Evolutionary conservation across 2,888 invertebrate species (phyloP).

Genomic region (Dasysyrphus albostriatus): DNA sequence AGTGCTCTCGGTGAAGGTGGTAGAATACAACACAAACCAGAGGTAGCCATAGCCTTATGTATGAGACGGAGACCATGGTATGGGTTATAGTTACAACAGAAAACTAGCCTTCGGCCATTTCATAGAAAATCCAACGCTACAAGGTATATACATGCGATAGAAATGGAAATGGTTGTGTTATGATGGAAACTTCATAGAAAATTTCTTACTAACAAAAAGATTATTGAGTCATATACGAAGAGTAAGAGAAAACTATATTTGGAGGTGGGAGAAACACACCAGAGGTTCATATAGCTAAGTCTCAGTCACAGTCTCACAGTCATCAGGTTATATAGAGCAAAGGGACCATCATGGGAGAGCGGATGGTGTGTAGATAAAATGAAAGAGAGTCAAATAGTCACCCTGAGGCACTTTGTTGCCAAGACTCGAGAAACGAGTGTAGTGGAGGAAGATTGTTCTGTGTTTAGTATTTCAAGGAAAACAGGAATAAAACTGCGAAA

Average conservation of each 20-base stretch:
- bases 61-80: neutral
- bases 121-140: constrained; percentile 72
- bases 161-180: constrained; percentile 62
- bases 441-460: constrained; percentile 57
- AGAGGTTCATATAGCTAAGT: neutral
- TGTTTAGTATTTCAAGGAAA: constrained; percentile 58
- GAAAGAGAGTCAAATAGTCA: constrained; percentile 74
- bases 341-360: constrained; percentile 46
- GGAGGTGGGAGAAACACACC: constrained; percentile 35
- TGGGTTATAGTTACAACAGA: constrained; percentile 71
- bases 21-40: neutral
- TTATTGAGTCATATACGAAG: constrained; percentile 69
- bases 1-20: constrained; percentile 13
- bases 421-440: constrained; percentile 68
- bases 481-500: constrained; percentile 41
- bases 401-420: constrained; percentile 63
- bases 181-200: constrained; percentile 75
- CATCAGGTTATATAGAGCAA: neutral
- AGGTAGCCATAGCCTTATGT: neutral
- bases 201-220: constrained; percentile 74
- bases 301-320: neutral
- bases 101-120: constrained; percentile 65
- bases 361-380: constrained; percentile 59
- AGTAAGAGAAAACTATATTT: constrained; percentile 52
- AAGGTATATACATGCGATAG: constrained; percentile 42